Percentiles rank a stretch among this genome's conserved stretches.
These are phyloP conservation scores for Drosophila navojoa DNA, from an alignment of 1,140 invertebrate genomes.

Conservation along the genomic window DNA sequence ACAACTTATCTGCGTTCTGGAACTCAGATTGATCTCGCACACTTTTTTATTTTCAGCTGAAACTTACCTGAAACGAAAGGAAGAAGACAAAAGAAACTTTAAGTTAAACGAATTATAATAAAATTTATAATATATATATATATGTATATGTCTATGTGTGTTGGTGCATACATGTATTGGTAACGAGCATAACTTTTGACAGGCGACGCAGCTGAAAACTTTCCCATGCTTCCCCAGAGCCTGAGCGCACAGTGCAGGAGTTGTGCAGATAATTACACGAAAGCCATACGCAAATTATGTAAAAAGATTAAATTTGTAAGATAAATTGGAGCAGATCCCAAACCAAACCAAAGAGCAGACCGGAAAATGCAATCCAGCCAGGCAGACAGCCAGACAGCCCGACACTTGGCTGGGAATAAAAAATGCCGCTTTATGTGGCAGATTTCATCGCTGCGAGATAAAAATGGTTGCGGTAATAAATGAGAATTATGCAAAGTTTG, in stretches of 20 bases:
- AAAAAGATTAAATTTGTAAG: conserved; percentile 81
- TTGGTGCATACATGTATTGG: conserved; percentile 16
- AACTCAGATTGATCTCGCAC: neutral
- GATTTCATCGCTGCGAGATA: conserved; percentile 69
- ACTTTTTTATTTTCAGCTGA: neutral
- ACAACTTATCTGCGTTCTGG: neutral
- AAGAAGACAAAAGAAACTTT: conserved; percentile 36
- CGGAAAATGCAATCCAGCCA: conserved; percentile 29
- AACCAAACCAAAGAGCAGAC: conserved; percentile 22
- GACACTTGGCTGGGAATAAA: conserved; percentile 45
- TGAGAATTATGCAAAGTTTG: conserved; percentile 80
- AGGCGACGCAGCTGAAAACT: conserved; percentile 60
- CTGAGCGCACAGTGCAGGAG: conserved; percentile 19
- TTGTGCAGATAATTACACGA: conserved; percentile 71
- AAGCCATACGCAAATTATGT: conserved; percentile 76
- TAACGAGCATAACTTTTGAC: conserved; percentile 43
- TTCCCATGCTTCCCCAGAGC: conserved; percentile 44
- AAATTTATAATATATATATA: conserved; percentile 4
- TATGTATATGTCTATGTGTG: conserved; percentile 3
- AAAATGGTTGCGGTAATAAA: conserved; percentile 76
- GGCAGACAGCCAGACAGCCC: neutral
- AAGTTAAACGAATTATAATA: conserved; percentile 43
- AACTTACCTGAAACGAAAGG: conserved; percentile 68
- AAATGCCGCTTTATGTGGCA: conserved; percentile 48
- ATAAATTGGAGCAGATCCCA: conserved; percentile 68